Conservation (phyloP, 2,888 invertebrate species). For the Sinohyriopsis cumingii region DNA sequence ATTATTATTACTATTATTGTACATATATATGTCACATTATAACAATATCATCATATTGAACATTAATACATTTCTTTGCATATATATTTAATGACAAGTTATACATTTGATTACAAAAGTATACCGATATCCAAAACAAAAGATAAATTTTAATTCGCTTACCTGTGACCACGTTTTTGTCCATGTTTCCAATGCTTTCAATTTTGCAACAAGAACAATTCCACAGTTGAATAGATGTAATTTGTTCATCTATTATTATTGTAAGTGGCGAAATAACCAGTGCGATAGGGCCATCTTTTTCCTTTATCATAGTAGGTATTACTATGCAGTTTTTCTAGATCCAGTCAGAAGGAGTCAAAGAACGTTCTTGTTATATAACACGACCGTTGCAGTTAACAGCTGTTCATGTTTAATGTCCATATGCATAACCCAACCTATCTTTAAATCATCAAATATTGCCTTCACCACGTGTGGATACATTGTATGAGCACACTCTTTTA, state of each 20-base stretch:
- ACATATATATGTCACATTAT: no score
- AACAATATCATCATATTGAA: no score
- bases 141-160: no score
- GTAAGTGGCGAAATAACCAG: slow-evolving; percentile 16
- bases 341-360: slow-evolving; percentile 14
- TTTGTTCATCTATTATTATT: slow-evolving; percentile 21
- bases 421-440: not conserved
- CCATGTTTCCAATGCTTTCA: slow-evolving; percentile 9
- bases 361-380: slow-evolving; percentile 7
- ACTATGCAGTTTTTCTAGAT: slow-evolving; percentile 23
- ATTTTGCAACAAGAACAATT: slow-evolving; percentile 9
- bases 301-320: slow-evolving; percentile 3
- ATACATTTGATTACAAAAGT: no score
- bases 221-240: slow-evolving; percentile 10
- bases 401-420: slow-evolving; percentile 16
- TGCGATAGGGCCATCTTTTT: slow-evolving; percentile 3
- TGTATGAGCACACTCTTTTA: not conserved
- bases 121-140: no score
- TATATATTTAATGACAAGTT: no score
- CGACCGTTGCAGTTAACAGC: not conserved
- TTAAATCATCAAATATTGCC: slow-evolving; percentile 3
- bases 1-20: no score
- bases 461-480: slow-evolving; percentile 5
- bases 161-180: not conserved
- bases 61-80: no score